These are phyloP conservation scores for Sebastes trivittatus DNA, from an alignment of 2,797 vertebrate species.

Conservation along the genomic window DNA sequence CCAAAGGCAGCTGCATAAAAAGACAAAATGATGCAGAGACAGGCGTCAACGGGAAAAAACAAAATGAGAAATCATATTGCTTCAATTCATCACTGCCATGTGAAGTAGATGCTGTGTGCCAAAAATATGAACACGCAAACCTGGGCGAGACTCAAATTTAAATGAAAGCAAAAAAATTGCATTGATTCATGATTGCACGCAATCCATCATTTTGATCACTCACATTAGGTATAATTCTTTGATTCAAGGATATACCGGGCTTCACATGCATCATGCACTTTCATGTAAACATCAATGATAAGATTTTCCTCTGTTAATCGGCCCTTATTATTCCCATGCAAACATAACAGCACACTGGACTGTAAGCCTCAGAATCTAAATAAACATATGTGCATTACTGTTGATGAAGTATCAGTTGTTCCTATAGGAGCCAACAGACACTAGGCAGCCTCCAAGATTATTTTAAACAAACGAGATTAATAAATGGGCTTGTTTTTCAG, in stretches of 20 bases:
- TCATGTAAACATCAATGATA: conserved; percentile 4
- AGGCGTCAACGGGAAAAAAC: conserved; percentile 19
- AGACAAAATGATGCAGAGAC: conserved; percentile 51
- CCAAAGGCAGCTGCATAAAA: conserved; percentile 59
- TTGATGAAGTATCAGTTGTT: conserved; percentile 31
- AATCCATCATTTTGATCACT: conserved; percentile 35
- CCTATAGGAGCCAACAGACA: neutral
- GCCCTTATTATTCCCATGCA: conserved; percentile 6
- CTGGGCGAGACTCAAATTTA: neutral
- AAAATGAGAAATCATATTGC: conserved; percentile 53
- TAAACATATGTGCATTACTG: conserved; percentile 1
- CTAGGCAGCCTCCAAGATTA: conserved; percentile 15
- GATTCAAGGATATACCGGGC: neutral
- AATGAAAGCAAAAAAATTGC: neutral
- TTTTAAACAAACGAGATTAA: conserved; percentile 49
- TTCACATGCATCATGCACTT: conserved; percentile 19
- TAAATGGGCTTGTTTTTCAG: conserved; percentile 31
- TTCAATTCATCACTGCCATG: conserved; percentile 61
- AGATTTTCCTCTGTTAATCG: neutral
- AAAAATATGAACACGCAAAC: conserved; percentile 26
- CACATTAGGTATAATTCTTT: neutral
- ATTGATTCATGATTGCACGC: conserved; percentile 12
- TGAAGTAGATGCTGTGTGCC: conserved; percentile 18
- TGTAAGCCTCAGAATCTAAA: conserved; percentile 7
- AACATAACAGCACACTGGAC: neutral